Base-by-base conservation (phyloP, 2,797 vertebrate species). In the Ibycter americanus region DNA sequence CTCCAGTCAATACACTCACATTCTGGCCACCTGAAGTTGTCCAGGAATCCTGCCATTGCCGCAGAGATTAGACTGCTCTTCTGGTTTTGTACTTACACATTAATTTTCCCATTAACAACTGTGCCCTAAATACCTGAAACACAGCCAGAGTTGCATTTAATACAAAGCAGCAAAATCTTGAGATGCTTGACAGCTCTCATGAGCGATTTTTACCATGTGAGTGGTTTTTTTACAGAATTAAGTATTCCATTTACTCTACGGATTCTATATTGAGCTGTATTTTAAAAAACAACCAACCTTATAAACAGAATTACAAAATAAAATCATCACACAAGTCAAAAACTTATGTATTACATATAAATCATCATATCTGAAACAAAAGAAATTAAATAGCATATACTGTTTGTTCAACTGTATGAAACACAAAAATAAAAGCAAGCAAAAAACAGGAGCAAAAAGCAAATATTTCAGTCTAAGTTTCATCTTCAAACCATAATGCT, bases 1-100 rank as follows among this genome's bases (percentile, higher is more conserved):
- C 98, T 98, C 99, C 99, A 99, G 97, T 99, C 99, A 18, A 99
- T 96, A 79, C 99, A 99, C 61, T 99, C 99, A n/a, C 98, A 99
- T 81, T 99, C 99, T 0, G 99, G 99, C 99, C 99, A 99, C 44
- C 99, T 98, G 96, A 99, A 98, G 89, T 99, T 99, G 88, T 99
- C 99, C 72, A 99, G 97, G 96, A 99, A 99, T 23, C 99, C 99
- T 4, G 99, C 99, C 99, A 99, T 99, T 31, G 83, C 92, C 74
- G 72, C 74, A 25, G 31, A 5, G 54, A 42, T 67, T 58, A 68
- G 58, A 7, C 18, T 12, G 59, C 17, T 20, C 38, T 32, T 23
- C 77, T 93, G 36, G 44, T 32, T 40, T 36, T 54, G 79, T 22
- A 29, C 52, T 47, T 62, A 36, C 10, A 67, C 93, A 36, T 86